phyloP scores from a whole-genome alignment of 2,113 vertebrate species.

The Psettodes erumei region DNA sequence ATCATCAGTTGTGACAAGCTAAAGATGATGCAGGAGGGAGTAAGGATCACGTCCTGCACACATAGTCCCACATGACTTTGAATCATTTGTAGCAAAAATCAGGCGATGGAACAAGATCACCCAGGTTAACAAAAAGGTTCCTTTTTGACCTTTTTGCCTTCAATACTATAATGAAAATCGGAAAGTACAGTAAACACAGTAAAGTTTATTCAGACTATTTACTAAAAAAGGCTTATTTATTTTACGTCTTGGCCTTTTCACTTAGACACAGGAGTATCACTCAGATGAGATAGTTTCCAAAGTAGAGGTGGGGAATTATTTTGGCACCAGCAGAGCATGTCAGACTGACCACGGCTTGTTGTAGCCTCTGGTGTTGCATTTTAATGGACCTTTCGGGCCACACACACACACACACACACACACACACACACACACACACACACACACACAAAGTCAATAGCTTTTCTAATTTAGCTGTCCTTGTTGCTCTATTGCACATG shows the following conservation, averaged over 20 bases:
- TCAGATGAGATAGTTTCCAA: slow-evolving; percentile 16
- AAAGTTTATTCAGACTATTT: background rate
- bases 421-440: slow-evolving; percentile 22
- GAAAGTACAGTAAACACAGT: background rate
- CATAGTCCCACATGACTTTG: slow-evolving; percentile 17
- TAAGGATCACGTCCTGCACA: slow-evolving; percentile 14
- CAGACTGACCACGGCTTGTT: slow-evolving; percentile 39
- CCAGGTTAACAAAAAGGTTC: background rate
- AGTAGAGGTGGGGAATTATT: slow-evolving; percentile 33
- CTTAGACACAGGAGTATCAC: slow-evolving; percentile 13
- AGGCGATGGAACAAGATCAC: background rate
- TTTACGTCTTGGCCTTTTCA: background rate
- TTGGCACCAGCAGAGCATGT: slow-evolving; percentile 49
- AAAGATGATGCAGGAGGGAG: slow-evolving; percentile 37
- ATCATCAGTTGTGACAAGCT: slow-evolving; percentile 59
- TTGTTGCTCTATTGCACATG: slow-evolving; percentile 59
- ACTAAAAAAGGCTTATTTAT: too few relatives aligned
- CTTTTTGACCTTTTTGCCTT: background rate
- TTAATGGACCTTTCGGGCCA: slow-evolving; percentile 64
- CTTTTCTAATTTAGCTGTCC: slow-evolving; percentile 68
- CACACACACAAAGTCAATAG: slow-evolving; percentile 63
- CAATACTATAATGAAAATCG: too few relatives aligned
- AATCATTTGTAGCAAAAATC: slow-evolving; percentile 8
- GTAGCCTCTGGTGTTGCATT: slow-evolving; percentile 70
- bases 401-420: slow-evolving; percentile 23